Evolutionary conservation across 2,113 vertebrate genomes (phyloP).

Genomic region (Cricetomys ansorgei): DNA sequence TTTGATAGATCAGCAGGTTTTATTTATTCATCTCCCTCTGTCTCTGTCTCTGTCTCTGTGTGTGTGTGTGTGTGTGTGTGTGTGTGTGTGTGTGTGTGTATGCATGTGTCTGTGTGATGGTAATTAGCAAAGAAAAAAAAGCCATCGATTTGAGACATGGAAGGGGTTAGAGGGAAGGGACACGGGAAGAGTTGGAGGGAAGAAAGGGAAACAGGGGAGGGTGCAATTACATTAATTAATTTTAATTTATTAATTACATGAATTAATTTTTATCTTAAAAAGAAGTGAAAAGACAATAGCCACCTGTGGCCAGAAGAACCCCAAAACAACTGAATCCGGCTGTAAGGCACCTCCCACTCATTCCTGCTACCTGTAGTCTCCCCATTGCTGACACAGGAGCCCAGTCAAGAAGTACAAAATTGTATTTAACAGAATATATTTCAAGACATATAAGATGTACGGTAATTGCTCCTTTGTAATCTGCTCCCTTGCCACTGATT

Average conservation of each 20-base stretch:
- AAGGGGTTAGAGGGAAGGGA: neutral
- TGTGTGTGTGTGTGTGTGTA: neutral
- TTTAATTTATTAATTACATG: neutral
- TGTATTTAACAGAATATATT: slow-evolving; percentile 52
- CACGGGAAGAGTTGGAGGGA: neutral
- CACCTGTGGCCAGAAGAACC: neutral
- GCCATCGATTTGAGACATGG: neutral
- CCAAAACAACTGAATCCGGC: neutral
- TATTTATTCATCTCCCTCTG: too few relatives aligned
- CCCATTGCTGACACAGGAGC: slow-evolving; percentile 15
- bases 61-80: neutral
- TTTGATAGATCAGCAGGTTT: neutral
- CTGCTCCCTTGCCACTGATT: slow-evolving; percentile 56
- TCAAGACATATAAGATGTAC: slow-evolving; percentile 51
- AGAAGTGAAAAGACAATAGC: neutral
- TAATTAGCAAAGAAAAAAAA: neutral
- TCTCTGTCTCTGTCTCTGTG: too few relatives aligned
- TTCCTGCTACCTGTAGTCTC: neutral
- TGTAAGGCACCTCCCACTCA: neutral
- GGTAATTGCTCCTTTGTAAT: slow-evolving; percentile 60
- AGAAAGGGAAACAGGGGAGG: neutral
- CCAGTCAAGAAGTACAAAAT: neutral
- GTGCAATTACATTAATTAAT: neutral
- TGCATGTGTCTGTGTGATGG: neutral
- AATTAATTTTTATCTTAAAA: neutral